These are phyloP conservation scores for Microcebus jonahi DNA, from an alignment of 2,113 vertebrate genomes.

Conservation along the genomic window DNA sequence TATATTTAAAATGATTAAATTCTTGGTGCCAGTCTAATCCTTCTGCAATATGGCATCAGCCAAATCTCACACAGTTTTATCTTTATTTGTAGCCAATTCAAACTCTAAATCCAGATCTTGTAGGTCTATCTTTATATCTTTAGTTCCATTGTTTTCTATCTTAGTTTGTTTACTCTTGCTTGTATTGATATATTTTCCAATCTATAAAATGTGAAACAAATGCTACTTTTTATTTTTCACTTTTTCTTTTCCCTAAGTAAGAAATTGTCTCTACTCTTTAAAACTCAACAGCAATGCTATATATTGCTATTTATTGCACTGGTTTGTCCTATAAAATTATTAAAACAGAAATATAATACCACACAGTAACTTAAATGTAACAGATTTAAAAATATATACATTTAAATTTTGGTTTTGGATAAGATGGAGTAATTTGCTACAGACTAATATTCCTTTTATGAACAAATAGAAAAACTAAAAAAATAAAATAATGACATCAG, in stretches of 20 bases:
- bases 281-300: background rate
- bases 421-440: background rate
- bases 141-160: background rate
- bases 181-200: background rate
- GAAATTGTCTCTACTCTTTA: background rate
- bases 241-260: background rate
- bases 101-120: background rate
- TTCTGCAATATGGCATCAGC: background rate
- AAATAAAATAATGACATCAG: background rate
- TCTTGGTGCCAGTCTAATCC: background rate
- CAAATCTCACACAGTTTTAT: background rate
- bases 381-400: background rate
- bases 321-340: background rate
- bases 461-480: background rate
- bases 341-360: background rate
- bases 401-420: background rate
- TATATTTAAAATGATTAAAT: background rate
- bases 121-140: background rate
- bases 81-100: background rate
- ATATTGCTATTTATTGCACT: background rate
- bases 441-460: background rate
- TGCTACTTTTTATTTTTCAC: background rate
- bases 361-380: background rate
- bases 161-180: background rate
- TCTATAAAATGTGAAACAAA: background rate